Base-by-base conservation (phyloP, 2,888 invertebrate species). In the Drosophila kuntzei region DNA sequence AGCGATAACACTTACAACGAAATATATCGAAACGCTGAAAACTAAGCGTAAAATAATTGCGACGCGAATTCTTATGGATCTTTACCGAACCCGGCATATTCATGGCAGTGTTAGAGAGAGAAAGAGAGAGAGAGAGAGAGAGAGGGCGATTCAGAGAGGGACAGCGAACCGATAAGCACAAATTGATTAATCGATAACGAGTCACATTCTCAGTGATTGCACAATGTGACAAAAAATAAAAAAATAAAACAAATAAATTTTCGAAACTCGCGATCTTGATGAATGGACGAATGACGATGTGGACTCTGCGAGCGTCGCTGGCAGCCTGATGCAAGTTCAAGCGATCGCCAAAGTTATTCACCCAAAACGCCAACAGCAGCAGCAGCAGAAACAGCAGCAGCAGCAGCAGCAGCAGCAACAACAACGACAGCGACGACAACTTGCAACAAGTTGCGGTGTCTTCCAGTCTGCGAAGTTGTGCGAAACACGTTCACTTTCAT, bases 21-120 rank as follows among this genome's bases (percentile, higher is more conserved):
- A 90, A 91, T 54, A 90, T 86, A 65, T 90, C 90, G 70, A 90
- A 91, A 16, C 90, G 85, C 11, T 90, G 83, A 60, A 91, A 90
- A 50, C 90, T 90, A 27, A 90, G 77, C 3, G 90, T 90, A 57
- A 90, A 90, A 62, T 90, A 90, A 51, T 89, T 91, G 8, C 91
- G 87, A 43, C 90, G 81, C 58, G 87, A 82, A 44, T 90, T 90
- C 67, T 90, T 90, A 51, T 89, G 88, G 18, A 83, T 74, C 41
- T 83, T 87, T 32, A 76, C 63, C 27, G 83, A 87, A 8, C 90
- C 87, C 71, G 87, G 79, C 90, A 91, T 90, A 36, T 80, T 79
- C 71, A 75, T 70, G n/a, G 12, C 29, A 2, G 9, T 12, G 16
- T 29, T 2, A 0, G 11, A 7, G 14, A 39, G 36, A 37, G 25